Evolutionary conservation across 2,113 vertebrate genomes (phyloP).

Genomic region (Anser brachyrhynchus): DNA sequence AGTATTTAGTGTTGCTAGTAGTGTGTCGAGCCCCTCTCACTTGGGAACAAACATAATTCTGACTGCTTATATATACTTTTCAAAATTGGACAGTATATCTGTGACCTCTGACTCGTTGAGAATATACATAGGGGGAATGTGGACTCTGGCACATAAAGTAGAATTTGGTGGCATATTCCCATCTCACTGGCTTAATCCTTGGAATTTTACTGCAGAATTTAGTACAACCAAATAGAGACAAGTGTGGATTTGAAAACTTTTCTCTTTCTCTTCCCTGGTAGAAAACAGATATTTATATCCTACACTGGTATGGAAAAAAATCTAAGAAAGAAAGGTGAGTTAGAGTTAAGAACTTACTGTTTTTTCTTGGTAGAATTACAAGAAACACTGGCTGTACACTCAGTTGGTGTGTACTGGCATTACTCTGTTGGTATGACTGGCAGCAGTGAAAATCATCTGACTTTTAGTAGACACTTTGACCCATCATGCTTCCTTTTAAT

Average conservation of each 20-base stretch:
- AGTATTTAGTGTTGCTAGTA: background rate
- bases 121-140: background rate
- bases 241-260: background rate
- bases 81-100: background rate
- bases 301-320: background rate
- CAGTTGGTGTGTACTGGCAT: accelerated
- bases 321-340: background rate
- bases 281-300: background rate
- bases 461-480: background rate
- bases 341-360: background rate
- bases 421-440: background rate
- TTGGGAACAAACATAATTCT: background rate
- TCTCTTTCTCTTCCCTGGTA: background rate
- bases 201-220: background rate
- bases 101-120: background rate
- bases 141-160: background rate
- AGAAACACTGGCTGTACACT: background rate
- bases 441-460: background rate
- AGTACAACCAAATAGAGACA: background rate
- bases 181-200: background rate
- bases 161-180: background rate
- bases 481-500: background rate
- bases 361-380: background rate
- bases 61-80: background rate
- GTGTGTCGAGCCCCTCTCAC: background rate